These are phyloP conservation scores for Aphidius ervi DNA, from an alignment of 1,140 invertebrate genomes.

Conservation along the genomic window DNA sequence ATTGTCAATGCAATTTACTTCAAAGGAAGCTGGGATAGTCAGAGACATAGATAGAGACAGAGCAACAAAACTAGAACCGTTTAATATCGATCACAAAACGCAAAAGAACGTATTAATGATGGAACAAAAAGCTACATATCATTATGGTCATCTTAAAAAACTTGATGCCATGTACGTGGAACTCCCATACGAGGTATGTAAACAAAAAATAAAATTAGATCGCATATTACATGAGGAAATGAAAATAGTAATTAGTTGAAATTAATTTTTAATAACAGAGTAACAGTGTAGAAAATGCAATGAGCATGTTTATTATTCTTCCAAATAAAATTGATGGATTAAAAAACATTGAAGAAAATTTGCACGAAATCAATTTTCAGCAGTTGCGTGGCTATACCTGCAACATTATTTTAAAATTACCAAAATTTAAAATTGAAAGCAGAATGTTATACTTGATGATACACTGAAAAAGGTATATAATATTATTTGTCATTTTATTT, in stretches of 20 bases:
- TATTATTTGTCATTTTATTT: neutral
- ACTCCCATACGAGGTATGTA: conserved; percentile 31
- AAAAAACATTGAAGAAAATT: conserved; percentile 44
- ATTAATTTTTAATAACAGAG: no score
- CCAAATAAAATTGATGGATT: conserved; percentile 52
- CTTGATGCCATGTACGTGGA: conserved; percentile 46
- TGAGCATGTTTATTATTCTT: conserved; percentile 57
- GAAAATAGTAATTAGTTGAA: no score
- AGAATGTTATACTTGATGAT: conserved; percentile 57
- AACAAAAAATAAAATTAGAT: no score
- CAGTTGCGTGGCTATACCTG: conserved; percentile 34
- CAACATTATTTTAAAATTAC: conserved; percentile 57
- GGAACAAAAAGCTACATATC: conserved; percentile 37
- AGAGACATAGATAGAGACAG: no score
- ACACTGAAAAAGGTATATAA: conserved; percentile 56
- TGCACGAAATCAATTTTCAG: conserved; percentile 44
- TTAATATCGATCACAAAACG: conserved; percentile 43
- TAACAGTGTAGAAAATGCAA: conserved; percentile 47
- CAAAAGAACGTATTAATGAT: conserved; percentile 49
- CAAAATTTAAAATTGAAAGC: conserved; percentile 69
- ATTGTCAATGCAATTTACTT: conserved; percentile 84
- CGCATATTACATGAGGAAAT: no score
- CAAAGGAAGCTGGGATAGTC: conserved; percentile 57
- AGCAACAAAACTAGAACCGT: conserved; percentile 42
- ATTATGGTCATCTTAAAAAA: conserved; percentile 39